Percentiles rank a stretch among this genome's conserved stretches.
phyloP scores from a whole-genome alignment of 2,113 vertebrate genomes.

The Pteronura brasiliensis region DNA sequence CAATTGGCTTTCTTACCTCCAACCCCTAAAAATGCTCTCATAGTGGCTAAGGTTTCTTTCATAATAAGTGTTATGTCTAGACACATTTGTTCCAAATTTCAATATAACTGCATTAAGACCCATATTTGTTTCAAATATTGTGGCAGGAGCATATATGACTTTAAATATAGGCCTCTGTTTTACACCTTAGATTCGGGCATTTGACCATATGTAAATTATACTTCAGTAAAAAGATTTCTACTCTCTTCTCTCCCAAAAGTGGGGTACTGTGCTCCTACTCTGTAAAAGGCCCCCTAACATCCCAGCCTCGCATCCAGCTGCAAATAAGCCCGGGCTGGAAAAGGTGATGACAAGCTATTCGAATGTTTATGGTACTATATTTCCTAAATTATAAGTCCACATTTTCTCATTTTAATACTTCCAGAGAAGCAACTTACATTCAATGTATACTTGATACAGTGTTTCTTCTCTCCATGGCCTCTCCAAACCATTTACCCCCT shows the following conservation, averaged over 20 bases:
- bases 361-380: background rate
- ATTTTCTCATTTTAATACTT: conserved; percentile 45
- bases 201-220: conserved; percentile 40
- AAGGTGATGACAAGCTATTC: conserved; percentile 32
- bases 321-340: conserved; percentile 30
- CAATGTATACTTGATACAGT: background rate
- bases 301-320: conserved; percentile 1
- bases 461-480: background rate
- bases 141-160: background rate
- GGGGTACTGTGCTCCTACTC: background rate
- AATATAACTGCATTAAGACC: conserved; percentile 37
- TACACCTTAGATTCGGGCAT: background rate
- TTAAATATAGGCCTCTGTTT: conserved; percentile 1
- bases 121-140: conserved; percentile 15
- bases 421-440: background rate
- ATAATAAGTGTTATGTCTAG: conserved; percentile 2
- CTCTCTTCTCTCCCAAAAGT: background rate
- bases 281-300: background rate
- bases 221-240: background rate
- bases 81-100: conserved; percentile 42
- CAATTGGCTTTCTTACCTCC: background rate
- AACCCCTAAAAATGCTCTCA: background rate
- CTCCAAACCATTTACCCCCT: background rate
- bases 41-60: background rate
- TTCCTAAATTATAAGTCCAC: conserved; percentile 30